Base-by-base conservation (phyloP, 2,113 vertebrate species). In the Serilophus lunatus region DNA sequence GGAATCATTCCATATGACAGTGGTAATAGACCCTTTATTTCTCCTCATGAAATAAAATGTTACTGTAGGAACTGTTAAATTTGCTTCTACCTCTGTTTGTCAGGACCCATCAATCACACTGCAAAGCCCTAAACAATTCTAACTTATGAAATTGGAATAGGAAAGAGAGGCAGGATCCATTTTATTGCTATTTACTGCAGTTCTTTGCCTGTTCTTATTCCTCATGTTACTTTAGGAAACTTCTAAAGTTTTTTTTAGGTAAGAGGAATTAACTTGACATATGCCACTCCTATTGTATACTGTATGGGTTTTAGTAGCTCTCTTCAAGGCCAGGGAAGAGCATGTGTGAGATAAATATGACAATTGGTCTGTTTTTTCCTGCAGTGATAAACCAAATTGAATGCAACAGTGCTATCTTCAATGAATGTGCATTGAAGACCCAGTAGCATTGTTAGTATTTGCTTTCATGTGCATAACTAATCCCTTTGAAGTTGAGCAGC, bases 21-120 rank as follows among this genome's bases (percentile, higher is more conserved):
- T 66, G 50, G 35, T 82, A 93, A 95, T 16, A 87, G 81, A 92
- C 60, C 36, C 26, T 64, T 94, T 56, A 79, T 94, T 86, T 87
- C 51, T 89, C 19, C 66, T 91, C 45, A 36, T 33, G 54, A 92
- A 93, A 14, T 65, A 47, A 70, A 78, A 91, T 70, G 70, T 51
- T 88, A 54, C 59, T 76, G 47, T n/a, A 83, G 65, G 49, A 85
- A 90, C 72, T 51, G 38, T 53, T 65, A 82, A 74, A 88, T 90
- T 92, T 81, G 38, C 72, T 92, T 25, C 72, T 69, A 26, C 57
- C 54, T 89, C 81, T 91, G 38, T 82, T 80, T 81, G 49, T 82
- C 54, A 75, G 75, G 38, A 57, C 88, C n/a, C 25, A 95, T 95
- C 81, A 91, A 69, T 97, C 91, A 80, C 12, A 38, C 26, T 51